Evolutionary conservation across 1,140 invertebrate genomes (phyloP), one percentile per base, ranked within the genome.

Genomic region (Phymorhynchus buccinoides): DNA sequence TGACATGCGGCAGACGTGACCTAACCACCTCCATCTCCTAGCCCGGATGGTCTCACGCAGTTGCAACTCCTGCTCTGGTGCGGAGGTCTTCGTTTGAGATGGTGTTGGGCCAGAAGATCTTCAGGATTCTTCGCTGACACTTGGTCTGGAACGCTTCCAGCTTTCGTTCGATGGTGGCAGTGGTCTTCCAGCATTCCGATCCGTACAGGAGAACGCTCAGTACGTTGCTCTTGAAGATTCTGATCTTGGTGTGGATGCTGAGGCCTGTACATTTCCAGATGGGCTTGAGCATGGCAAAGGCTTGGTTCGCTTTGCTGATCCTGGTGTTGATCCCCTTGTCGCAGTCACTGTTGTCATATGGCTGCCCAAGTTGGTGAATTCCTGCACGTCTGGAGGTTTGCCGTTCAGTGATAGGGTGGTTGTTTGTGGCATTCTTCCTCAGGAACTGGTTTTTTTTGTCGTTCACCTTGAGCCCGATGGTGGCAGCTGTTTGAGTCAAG

Each of bases 191-290:
- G 39, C 32, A 78, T 16, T 78, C 35, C 41, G 75, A 35, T 6
- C 80, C 87, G 80, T 89, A 85, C 42, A 86, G 78, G 9, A 89
- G 85, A 27, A 84, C 85, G 12, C 68, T 39, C 30, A 73, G n/a
- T 22, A 86, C 85, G 37, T 89, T 89, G 73, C 84, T 85, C 6
- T 84, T 88, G 48, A 81, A 87, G 48, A 89, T 62, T 30, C 84
- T 42, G 22, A 88, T 73, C 84, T 86, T 86, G 56, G 84, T 89
- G 44, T 52, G 71, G 85, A 83, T 32, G 73, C 52, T 62, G n/a
- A 86, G 73, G 62, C 0, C 48, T 68, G 35, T 82, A 41, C 80
- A 87, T 81, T 62, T 86, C 85, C 85, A 87, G 42, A 87, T 84
- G 22, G 79, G 37, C 41, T 79, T 32, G 0, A 87, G 78, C 75